Percentiles rank a stretch among this genome's conserved stretches.
phyloP scores from a whole-genome alignment of 2,797 vertebrate species.

The Coregonus sp. region DNA sequence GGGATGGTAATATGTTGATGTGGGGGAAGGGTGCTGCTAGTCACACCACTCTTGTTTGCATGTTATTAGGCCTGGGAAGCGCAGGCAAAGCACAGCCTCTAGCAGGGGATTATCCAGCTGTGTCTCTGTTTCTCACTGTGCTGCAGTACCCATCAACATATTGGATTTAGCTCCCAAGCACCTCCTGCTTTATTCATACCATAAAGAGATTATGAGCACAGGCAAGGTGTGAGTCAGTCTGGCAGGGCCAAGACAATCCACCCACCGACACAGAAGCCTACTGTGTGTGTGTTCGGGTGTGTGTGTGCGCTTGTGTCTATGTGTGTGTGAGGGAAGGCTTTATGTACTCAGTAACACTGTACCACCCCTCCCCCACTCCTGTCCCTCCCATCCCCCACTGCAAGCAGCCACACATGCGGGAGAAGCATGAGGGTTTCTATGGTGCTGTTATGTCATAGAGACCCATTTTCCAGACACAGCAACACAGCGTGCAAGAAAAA shows the following conservation, averaged over 20 bases:
- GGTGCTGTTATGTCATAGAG: conserved; percentile 73
- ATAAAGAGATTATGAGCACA: conserved; percentile 45
- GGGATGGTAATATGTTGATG: conserved; percentile 75
- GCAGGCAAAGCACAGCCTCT: conserved; percentile 49
- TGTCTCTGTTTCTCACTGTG: conserved; percentile 54
- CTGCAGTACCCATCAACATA: conserved; percentile 58
- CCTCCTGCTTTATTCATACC: conserved; percentile 60
- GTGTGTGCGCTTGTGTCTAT: background rate
- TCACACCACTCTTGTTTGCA: conserved; percentile 73
- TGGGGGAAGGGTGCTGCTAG: conserved; percentile 72
- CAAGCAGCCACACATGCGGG: conserved; percentile 43
- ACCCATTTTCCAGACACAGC: conserved; percentile 64
- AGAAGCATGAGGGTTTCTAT: conserved; percentile 61
- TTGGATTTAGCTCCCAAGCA: conserved; percentile 52
- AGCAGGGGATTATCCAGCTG: conserved; percentile 56
- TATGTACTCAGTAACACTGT: conserved; percentile 60
- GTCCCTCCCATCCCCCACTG: conserved; percentile 57
- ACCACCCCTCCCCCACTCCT: conserved; percentile 58
- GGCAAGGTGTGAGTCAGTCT: conserved; percentile 35
- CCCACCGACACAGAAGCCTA: conserved; percentile 21
- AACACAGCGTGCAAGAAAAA: conserved; percentile 1
- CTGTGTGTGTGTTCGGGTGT: conserved; percentile 14
- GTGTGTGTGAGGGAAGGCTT: conserved; percentile 35
- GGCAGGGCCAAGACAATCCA: conserved; percentile 35
- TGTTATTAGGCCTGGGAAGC: conserved; percentile 63